phyloP scores from a whole-genome alignment of 2,888 invertebrate species.

The Himalopsyche japonica region DNA sequence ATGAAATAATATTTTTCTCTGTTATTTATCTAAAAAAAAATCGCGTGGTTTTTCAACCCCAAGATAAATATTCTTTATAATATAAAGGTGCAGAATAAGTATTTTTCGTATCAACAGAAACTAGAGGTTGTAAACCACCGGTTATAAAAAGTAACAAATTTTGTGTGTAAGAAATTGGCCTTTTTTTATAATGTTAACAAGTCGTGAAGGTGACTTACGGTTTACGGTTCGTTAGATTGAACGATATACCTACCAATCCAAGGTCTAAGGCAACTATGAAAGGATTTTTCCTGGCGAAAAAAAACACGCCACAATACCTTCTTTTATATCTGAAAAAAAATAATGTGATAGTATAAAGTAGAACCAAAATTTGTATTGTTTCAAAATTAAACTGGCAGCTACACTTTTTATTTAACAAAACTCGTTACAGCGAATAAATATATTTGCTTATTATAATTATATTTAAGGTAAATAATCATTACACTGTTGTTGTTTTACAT shows the following conservation, averaged over 20 bases:
- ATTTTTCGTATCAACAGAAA: not conserved
- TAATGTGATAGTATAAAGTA: no score
- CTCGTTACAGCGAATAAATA: no score
- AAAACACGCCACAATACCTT: not conserved
- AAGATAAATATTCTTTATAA: not conserved
- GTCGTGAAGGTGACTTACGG: not conserved
- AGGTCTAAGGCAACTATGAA: not conserved
- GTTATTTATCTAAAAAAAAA: no score
- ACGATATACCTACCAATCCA: not conserved
- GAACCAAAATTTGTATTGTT: no score
- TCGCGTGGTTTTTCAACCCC: no score
- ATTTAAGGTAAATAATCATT: no score
- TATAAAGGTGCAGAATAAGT: not conserved
- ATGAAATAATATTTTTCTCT: no score
- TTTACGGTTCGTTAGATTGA: not conserved
- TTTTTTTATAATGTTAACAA: not conserved
- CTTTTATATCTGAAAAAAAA: no score
- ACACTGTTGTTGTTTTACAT: no score
- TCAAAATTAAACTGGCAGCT: no score
- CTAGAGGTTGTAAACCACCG: constrained; percentile 6
- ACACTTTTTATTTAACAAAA: no score
- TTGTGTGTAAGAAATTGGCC: not conserved
- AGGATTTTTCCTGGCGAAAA: not conserved
- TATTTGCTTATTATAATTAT: no score
- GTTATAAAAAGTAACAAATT: constrained; percentile 25